Conservation (phyloP, 2,113 vertebrate species). For the Seriola quinqueradiata region DNA sequence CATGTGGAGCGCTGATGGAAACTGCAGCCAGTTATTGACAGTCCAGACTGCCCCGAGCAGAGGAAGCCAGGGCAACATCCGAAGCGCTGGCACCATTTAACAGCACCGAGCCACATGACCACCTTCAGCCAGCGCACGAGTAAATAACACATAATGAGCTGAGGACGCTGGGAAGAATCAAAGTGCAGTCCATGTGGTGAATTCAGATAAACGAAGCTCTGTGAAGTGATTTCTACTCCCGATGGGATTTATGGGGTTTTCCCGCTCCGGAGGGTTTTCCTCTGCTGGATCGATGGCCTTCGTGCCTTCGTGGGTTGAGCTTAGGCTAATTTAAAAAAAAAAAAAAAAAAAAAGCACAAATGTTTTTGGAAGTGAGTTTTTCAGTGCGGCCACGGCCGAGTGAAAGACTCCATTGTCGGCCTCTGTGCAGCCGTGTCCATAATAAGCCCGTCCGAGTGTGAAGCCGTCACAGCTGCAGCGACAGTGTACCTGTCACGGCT, state of each 20-base stretch:
- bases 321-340: conserved; percentile 44
- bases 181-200: background rate
- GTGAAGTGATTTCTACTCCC: conserved; percentile 8
- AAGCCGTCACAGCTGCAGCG: conserved; percentile 32
- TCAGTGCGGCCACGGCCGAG: background rate
- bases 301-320: conserved; percentile 37
- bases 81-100: conserved; percentile 32
- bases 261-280: conserved; percentile 13
- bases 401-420: conserved; percentile 60
- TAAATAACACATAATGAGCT: conserved; percentile 28
- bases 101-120: background rate
- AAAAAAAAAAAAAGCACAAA: conserved; percentile 10
- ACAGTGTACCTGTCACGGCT: conserved; percentile 71
- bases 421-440: conserved; percentile 16
- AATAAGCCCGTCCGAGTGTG: conserved; percentile 48
- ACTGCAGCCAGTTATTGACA: conserved; percentile 38
- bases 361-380: conserved; percentile 7
- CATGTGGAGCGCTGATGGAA: conserved; percentile 48
- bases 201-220: conserved; percentile 19
- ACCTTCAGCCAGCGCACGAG: background rate
- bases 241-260: conserved; percentile 7
- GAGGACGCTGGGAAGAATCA: conserved; percentile 15
- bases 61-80: conserved; percentile 43
- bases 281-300: conserved; percentile 16
- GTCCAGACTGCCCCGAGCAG: conserved; percentile 25